Evolutionary conservation across 1,140 invertebrate species (phyloP), one percentile per base, ranked within the genome.

Genomic region (Polypedilum vanderplanki): DNA sequence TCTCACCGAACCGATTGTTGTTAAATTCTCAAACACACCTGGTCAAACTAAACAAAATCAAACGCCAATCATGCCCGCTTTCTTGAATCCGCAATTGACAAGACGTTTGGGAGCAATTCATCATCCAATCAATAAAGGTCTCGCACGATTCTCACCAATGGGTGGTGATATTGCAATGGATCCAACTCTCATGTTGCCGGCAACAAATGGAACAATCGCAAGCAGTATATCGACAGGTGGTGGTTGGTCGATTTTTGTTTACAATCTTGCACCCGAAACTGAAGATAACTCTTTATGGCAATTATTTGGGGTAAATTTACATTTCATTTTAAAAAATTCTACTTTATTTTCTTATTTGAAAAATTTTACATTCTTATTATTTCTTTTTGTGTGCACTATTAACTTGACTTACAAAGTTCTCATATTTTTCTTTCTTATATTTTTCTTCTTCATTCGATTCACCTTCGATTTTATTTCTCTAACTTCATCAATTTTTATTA

Each of bases 281-380:
- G 97, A 99, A 83, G 98, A 99, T 84, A 94, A 96, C 82, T 93
- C 97, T 75, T 86, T 99, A 76, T 99, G 98, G 98, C 96, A 98
- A 85, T 85, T 99, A 76, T 99, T 99, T 83, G 98, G 97, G 46
- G 46, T 57, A 57, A 57, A n/a, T 57, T 57, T 57, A 12, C 46
- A 57, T 57, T 57, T 57, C 12, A 9, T 46, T 15, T 2, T 3
- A 46, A 46, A 46, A 46, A 46, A 1, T 9, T 46, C 8, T 46
- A 46, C 12, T 57, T 57, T n/a, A n/a, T n/a, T n/a, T 57, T 57
- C 10, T 15, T 57, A 12, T 57, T 57, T 57, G 15, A n/a, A 57
- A 57, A 12, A 1, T 57, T 57, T 57, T 57, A 12, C 46, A 57
- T 57, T 12, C 41, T 15, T 57, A n/a, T 57, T 57, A n/a, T 46